phyloP scores from a whole-genome alignment of 2,797 vertebrate genomes.

The Malurus splendens region DNA sequence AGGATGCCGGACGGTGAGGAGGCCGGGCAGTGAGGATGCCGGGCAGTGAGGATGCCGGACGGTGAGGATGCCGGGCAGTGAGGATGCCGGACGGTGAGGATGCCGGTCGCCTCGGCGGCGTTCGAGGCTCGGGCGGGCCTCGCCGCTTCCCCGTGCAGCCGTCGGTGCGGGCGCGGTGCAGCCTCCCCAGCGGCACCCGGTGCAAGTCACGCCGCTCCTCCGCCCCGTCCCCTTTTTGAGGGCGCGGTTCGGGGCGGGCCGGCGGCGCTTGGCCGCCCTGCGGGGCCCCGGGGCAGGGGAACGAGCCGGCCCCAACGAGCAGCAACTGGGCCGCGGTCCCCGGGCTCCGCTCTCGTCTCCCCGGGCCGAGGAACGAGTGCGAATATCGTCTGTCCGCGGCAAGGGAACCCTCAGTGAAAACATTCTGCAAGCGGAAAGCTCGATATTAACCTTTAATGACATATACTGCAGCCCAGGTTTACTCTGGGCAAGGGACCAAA shows the following conservation, averaged over 20 bases:
- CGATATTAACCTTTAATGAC: fast-evolving
- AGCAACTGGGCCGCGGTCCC: too few species aligned
- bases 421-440: background rate
- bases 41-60: too few species aligned
- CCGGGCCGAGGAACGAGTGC: fast-evolving
- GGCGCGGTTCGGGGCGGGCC: background rate
- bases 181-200: fast-evolving
- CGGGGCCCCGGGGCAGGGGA: background rate
- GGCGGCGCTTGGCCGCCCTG: background rate
- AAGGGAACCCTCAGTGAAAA: background rate
- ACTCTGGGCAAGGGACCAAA: background rate
- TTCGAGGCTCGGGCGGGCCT: fast-evolving
- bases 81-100: too few species aligned
- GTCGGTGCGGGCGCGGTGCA: background rate
- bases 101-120: background rate
- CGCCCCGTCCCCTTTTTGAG: background rate
- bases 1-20: too few species aligned
- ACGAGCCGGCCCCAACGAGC: background rate
- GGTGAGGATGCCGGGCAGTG: background rate
- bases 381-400: background rate
- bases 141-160: background rate
- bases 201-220: background rate
- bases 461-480: background rate
- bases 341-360: background rate
- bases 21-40: too few species aligned